Conservation (phyloP, 2,797 vertebrate species). For the Sandelia bainsii region DNA sequence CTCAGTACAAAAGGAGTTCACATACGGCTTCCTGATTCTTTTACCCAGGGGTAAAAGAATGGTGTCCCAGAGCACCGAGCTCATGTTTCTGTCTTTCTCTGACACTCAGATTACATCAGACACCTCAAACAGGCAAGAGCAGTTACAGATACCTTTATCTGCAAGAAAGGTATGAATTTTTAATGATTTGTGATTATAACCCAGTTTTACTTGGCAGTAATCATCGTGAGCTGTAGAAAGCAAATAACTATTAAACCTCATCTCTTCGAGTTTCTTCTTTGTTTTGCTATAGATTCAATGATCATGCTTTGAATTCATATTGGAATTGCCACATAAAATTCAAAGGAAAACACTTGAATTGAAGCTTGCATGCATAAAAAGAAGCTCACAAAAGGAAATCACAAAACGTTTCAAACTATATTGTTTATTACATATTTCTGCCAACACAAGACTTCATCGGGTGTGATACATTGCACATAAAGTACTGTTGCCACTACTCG, state of each 20-base stretch:
- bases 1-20: constrained; percentile 49
- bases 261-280: too few species aligned
- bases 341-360: not conserved
- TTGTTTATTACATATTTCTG: constrained; percentile 82
- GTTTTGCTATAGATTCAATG: not conserved
- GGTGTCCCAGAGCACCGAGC: constrained; percentile 43
- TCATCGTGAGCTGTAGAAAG: not conserved
- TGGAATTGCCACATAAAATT: not conserved
- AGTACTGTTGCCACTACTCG: constrained; percentile 64
- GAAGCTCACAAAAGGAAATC: not conserved
- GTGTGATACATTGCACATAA: constrained; percentile 77
- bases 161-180: not conserved
- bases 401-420: constrained; percentile 72
- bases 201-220: not conserved
- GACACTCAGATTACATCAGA: constrained; percentile 63
- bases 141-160: constrained; percentile 7
- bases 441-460: constrained; percentile 78
- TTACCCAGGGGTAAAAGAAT: constrained; percentile 62
- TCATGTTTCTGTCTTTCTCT: constrained; percentile 67
- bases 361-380: not conserved
- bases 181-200: constrained; percentile 6
- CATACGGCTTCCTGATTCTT: constrained; percentile 51
- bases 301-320: not conserved
- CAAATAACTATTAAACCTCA: not conserved
- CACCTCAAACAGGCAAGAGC: constrained; percentile 18